Evolutionary conservation across 1,140 invertebrate genomes (phyloP).

Genomic region (Drosophila dunni): DNA sequence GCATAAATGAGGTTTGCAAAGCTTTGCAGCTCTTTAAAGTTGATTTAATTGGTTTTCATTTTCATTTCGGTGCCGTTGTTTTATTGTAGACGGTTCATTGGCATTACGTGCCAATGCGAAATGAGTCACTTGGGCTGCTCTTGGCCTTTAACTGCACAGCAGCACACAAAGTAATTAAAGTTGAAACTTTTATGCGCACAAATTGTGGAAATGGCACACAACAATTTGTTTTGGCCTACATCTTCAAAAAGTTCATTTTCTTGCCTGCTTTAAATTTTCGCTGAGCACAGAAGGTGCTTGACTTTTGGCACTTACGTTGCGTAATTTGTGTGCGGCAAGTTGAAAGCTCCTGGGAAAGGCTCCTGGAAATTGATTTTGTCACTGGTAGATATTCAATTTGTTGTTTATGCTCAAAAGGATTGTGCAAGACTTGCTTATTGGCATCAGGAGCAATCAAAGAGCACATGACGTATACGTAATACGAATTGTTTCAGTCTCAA

Average conservation of each 20-base stretch:
- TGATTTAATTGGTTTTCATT: constrained; percentile 46
- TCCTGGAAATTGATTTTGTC: constrained; percentile 52
- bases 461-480: constrained; percentile 65
- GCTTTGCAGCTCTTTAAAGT: constrained; percentile 41
- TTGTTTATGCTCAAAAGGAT: constrained; percentile 49
- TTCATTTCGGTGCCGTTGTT: constrained; percentile 32
- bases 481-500: constrained; percentile 29
- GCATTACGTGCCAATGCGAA: constrained; percentile 39
- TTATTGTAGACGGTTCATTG: constrained; percentile 27
- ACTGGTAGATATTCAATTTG: constrained; percentile 17
- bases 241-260: constrained; percentile 1
- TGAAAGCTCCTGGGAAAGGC: constrained; percentile 36
- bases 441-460: constrained; percentile 42
- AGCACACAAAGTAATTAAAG: constrained; percentile 70
- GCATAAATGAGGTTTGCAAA: constrained; percentile 26
- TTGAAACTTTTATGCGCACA: constrained; percentile 31
- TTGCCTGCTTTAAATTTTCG: constrained; percentile 26
- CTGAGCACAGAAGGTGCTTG: constrained; percentile 28
- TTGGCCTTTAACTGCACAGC: constrained; percentile 25
- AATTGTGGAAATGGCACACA: background rate
- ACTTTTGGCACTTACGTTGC: constrained; percentile 54
- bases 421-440: constrained; percentile 17
- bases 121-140: constrained; percentile 33
- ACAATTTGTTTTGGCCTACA: constrained; percentile 12
- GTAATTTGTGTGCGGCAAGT: constrained; percentile 38